phyloP scores from a whole-genome alignment of 2,888 invertebrate species.

The Sphaeridia pumilis region DNA sequence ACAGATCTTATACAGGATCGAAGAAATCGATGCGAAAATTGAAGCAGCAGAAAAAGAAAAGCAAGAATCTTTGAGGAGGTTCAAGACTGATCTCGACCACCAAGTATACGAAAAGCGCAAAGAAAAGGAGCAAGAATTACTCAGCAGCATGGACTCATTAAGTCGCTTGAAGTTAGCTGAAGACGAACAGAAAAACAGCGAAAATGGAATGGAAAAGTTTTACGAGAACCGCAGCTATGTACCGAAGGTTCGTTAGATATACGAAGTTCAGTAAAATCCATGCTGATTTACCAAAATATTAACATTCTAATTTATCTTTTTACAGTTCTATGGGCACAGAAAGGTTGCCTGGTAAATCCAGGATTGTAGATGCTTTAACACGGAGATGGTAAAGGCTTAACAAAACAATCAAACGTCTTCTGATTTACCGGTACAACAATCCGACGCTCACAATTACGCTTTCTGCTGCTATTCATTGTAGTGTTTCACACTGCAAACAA shows the following conservation, averaged over 20 bases:
- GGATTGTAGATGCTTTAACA: no score
- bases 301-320: no score
- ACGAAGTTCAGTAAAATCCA: not conserved
- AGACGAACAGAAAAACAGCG: constrained; percentile 7
- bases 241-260: constrained; percentile 11
- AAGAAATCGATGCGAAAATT: constrained; percentile 13
- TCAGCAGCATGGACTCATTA: constrained; percentile 12
- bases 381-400: no score
- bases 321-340: constrained; percentile 12
- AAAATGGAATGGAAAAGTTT: constrained; percentile 8
- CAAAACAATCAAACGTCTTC: no score
- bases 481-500: no score
- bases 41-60: constrained; percentile 6
- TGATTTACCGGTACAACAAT: no score
- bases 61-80: constrained; percentile 1
- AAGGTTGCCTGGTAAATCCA: constrained; percentile 15
- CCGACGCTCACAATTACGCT: no score
- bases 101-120: constrained; percentile 16
- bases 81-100: constrained; percentile 10
- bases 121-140: constrained; percentile 15
- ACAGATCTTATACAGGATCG: constrained; percentile 10
- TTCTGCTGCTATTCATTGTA: no score
- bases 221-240: constrained; percentile 9
- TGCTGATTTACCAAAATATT: no score
- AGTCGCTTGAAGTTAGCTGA: constrained; percentile 11